phyloP scores from a whole-genome alignment of 2,888 invertebrate species.

The Rhamphomyia laevipes region DNA sequence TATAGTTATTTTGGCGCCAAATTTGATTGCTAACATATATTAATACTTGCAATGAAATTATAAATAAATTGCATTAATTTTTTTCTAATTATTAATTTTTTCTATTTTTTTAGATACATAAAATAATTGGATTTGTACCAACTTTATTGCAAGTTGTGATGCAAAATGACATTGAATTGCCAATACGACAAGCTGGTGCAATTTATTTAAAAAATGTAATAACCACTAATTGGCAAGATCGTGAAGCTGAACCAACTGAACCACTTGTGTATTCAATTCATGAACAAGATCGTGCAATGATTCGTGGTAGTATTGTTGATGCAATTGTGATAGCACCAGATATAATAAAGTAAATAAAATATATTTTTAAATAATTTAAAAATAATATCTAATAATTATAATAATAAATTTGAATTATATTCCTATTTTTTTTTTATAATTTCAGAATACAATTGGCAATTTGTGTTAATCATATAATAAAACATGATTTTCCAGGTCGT shows the following conservation, averaged over 20 bases:
- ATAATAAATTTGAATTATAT: background rate
- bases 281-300: slow-evolving; percentile 90
- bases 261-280: slow-evolving; percentile 77
- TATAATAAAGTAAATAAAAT: slow-evolving; percentile 48
- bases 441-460: slow-evolving; percentile 75
- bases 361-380: background rate
- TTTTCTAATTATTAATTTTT: background rate
- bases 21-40: background rate
- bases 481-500: slow-evolving; percentile 87
- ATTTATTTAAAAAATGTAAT: slow-evolving; percentile 95
- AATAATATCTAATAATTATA: too few relatives aligned
- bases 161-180: slow-evolving; percentile 78
- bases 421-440: slow-evolving; percentile 16
- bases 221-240: slow-evolving; percentile 77
- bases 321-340: slow-evolving; percentile 90
- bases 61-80: background rate
- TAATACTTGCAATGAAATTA: background rate
- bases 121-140: slow-evolving; percentile 94
- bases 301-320: slow-evolving; percentile 89
- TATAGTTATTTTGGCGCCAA: background rate
- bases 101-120: slow-evolving; percentile 56
- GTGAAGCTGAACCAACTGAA: slow-evolving; percentile 60
- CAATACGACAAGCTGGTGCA: slow-evolving; percentile 90
- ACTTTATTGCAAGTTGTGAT: slow-evolving; percentile 87
- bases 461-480: slow-evolving; percentile 87